Evolutionary conservation across 2,113 vertebrate genomes (phyloP), one percentile per base, ranked within the genome.

Genomic region (Pleuronectes platessa): DNA sequence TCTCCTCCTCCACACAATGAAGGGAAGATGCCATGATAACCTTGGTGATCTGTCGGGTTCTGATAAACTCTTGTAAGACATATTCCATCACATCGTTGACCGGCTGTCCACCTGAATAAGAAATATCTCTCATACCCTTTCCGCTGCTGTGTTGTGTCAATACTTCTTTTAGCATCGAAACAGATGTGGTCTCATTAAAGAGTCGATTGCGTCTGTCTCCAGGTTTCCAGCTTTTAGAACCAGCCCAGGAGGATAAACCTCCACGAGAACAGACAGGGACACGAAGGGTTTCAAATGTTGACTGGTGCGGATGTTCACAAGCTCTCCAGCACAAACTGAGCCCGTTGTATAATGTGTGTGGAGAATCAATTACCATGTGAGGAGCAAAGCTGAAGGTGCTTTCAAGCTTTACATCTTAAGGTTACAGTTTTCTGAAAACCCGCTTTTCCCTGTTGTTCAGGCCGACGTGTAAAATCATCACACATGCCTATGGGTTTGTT

Each of bases 81-180:
- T 86, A 68, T 86, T 87, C 78, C 75, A 68, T 87, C 58, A 60
- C 54, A 68, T 58, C 61, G 78, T 72, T 85, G 47, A 72, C 79
- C 75, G 91, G 79, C 79, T 90, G 82, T 83, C 84, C 73, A 89
- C 70, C 74, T 74, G 70, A 92, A 92, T 89, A 92, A 89, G 75
- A 88, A 90, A 73, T 71, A 68, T 83, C 78, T 90, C 81, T 88
- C 74, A 73, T 82, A 86, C 82, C 69, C 74, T 3, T 55, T 85
- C 73, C 40, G 2, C 61, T 68, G 68, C 64, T 74, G 73, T 79
- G 72, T 84, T 40, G 60, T 79, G 68, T 77, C 45, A 70, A 8
- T 86, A 45, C 42, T 84, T 87, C 81, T 10, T 86, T 77, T 31
- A 2, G 18, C 15, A 24, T 56, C 4, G 49, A 74, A 73, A 63